Base-by-base conservation (phyloP, 2,888 invertebrate genomes). In the Erebia aethiops region DNA sequence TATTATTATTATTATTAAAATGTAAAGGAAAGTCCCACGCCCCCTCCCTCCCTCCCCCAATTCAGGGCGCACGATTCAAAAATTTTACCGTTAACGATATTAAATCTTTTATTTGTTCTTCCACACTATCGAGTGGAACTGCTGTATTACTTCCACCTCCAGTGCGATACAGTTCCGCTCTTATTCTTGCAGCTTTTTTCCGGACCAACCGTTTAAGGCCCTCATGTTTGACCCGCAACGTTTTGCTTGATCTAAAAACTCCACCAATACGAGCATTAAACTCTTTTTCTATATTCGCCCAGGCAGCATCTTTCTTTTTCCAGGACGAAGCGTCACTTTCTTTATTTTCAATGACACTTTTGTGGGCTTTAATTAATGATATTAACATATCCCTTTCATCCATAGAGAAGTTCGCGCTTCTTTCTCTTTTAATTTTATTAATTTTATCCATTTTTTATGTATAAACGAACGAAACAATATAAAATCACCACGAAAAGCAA, bases 321-420 rank as follows among this genome's bases (percentile, higher is more conserved):
- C 74, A 74, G 35, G 74, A 71, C 1, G 52, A 54, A 1, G 71
- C 69, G 35, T 75, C 75, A 52, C 70, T 75, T 57, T 75, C 71
- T 72, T 76, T 77, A 71, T 69, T 77, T 73, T 76, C 75, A 2
- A 76, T 58, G 0, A 73, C 67, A 52, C 67, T 10, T 69, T 63
- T 71, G 35, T 71, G 54, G 16, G 35, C 13, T 5, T 63, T 60
- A 1, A 69, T 71, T 13, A 77, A 56, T 2, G 46, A 11, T 9
- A 72, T 66, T 10, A 77, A 66, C 2, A 61, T 46, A 13, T 75
- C 72, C 0, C 63, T 64, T 57, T 69, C 62, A 14, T 21, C 41
- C 14, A 54, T 5, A 1, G 51, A 9, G n/a, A 65, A 52, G 51
- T 51, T 51, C 14, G 51, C 51, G 10, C 51, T 51, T 51, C 14